Conservation (phyloP, 2,888 invertebrate species). For the Chrysina gloriosa region DNA sequence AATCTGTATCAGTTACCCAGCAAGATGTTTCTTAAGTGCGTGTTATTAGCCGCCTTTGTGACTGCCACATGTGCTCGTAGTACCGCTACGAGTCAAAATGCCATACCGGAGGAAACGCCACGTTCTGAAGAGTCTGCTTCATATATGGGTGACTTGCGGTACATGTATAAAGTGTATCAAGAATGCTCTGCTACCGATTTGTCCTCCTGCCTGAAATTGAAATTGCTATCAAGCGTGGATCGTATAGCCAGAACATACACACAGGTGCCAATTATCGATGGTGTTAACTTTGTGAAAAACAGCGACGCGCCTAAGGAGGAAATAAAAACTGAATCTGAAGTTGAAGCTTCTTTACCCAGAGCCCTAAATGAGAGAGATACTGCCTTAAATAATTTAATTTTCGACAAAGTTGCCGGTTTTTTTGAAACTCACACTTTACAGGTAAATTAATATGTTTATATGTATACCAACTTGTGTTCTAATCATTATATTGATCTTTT, state of each 20-base stretch:
- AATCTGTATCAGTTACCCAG: slow-evolving; percentile 62
- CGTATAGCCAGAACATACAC: slow-evolving; percentile 73
- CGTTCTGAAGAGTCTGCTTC: slow-evolving; percentile 59
- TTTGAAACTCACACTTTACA: slow-evolving; percentile 84
- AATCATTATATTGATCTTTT: slow-evolving; percentile 50
- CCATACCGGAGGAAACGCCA: slow-evolving; percentile 58
- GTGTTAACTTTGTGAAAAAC: slow-evolving; percentile 78
- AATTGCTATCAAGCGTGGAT: slow-evolving; percentile 81
- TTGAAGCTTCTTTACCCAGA: slow-evolving; percentile 80
- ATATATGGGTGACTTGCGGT: slow-evolving; percentile 75
- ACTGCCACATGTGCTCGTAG: slow-evolving; percentile 70
- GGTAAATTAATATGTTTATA: slow-evolving; percentile 63
- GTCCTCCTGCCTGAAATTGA: slow-evolving; percentile 81
- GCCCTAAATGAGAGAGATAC: slow-evolving; percentile 78
- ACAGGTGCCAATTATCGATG: slow-evolving; percentile 77
- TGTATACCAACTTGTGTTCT: slow-evolving; percentile 11
- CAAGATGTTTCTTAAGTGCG: slow-evolving; percentile 70
- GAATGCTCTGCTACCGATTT: slow-evolving; percentile 80
- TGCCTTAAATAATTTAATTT: slow-evolving; percentile 79
- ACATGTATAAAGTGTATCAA: slow-evolving; percentile 83
- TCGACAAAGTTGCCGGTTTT: slow-evolving; percentile 79
- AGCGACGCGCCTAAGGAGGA: slow-evolving; percentile 64
- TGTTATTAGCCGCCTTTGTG: slow-evolving; percentile 70
- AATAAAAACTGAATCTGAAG: slow-evolving; percentile 69
- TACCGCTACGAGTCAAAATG: slow-evolving; percentile 66